Evolutionary conservation across 2,113 vertebrate genomes (phyloP), one percentile per base, ranked within the genome.

Genomic region (Epinephelus cyanopodus): DNA sequence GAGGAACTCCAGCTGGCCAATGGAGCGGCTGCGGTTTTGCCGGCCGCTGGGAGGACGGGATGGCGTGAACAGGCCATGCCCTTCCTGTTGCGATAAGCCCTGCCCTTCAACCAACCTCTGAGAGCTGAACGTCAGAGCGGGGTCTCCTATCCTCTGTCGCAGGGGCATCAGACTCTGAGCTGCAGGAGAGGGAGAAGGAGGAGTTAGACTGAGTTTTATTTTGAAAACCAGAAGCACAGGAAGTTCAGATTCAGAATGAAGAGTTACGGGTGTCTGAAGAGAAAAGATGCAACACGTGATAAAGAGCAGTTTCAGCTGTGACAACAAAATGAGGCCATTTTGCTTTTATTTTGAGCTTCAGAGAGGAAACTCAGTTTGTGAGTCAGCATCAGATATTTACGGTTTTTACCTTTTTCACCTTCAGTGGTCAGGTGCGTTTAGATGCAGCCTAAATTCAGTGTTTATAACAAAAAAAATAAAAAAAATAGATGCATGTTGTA

Each of bases 21-120:
- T 95, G 79, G 92, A 96, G 88, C 94, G 95, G 92, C 97, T 98
- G 94, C 95, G 96, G 92, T 94, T 95, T 93, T 96, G 96, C 52
- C 96, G 93, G 81, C 93, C 94, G 83, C 21, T 96, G 76, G 91
- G 94, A 89, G 88, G 87, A 73, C 70, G 90, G 92, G 80, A 82
- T 64, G n/a, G 42, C 6, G 42, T 73, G 29, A 37, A 23, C 0
- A 3, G 50, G 50, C 80, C 82, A 57, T 83, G n/a, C n/a, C 66
- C 91, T 4, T 93, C 75, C 48, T 92, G 94, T 37, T 81, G 84
- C 82, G 77, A 71, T 84, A 84, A 89, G 48, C 90, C 90, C 58
- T 94, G 92, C 52, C 94, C 90, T 90, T 97, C 97, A 95, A 99
- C 98, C 95, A 97, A 99, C 98, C 98, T 99, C 96, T 98, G 98